Base-by-base conservation (phyloP, 2,888 invertebrate species). In the Machimus atricapillus region DNA sequence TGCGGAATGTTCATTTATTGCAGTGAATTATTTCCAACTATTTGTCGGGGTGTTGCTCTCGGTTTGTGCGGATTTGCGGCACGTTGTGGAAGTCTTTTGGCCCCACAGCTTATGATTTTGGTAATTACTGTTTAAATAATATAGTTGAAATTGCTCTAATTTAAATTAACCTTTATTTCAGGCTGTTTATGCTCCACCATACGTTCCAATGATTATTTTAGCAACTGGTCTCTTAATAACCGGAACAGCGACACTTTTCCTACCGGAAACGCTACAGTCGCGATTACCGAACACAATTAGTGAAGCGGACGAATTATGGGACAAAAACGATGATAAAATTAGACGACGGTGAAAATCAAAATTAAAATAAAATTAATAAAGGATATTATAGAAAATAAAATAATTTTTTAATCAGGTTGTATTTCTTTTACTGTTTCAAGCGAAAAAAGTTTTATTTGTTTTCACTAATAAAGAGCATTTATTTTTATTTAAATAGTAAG, bases 41-140 rank as follows among this genome's bases (percentile, higher is more conserved):
- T 92, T 82, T 90, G 91, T 74, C 91, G 93, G 56, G 92, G 91
- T 9, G 90, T 91, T 56, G 92, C 91, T 77, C 89, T 93, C 56
- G 94, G 94, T 37, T 89, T 93, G 12, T 94, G 94, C 89, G 91
- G 93, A 1, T 92, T 93, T 89, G 92, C 93, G 89, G 93, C 93
- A 5, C 91, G 93, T 88, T 90, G 93, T 16, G 94, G 94, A 1
- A 93, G 93, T 79, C 91, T 94, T 52, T 89, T 93, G 27, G 93
- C 93, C 27, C 93, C 93, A 14, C 92, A 93, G 89, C 88, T 92
- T 66, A 89, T 92, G 88, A 88, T 90, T 43, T 87, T 90, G 89
- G 92, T 92, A 89, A 89, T 3, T 34, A 34, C 0, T 34, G 90
- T 89, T 12, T 14, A 52, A 52, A 16, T 52, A 34, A 16, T 52